Base-by-base conservation (phyloP, 2,888 invertebrate genomes). In the Scaptomyza caliginosa region DNA sequence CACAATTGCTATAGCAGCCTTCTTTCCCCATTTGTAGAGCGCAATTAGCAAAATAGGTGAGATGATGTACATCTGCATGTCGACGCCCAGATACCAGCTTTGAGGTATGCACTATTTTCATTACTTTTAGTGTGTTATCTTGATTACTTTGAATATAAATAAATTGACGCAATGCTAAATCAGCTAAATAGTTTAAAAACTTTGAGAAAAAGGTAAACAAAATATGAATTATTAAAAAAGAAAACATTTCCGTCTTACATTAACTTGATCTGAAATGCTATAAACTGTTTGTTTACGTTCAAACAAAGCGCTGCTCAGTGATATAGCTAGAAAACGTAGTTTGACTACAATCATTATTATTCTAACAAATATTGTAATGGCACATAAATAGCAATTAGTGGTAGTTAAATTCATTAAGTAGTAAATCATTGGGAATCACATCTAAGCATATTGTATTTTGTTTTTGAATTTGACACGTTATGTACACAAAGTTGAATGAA, bases 21-120 rank as follows among this genome's bases (percentile, higher is more conserved):
- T 82, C 34, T 66, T 81, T 17, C 88, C 82, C 89, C 89, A 89
- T 23, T 77, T 89, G 66, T 90, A 90, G 16, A 93, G 76, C 0
- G 92, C 90, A 34, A 92, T 90, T 17, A 93, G 81, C 3, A 93
- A 69, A 0, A 93, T 52, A 0, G 93, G 93, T 0, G 93, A 92
- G n/a, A 93, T 50, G 45, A 92, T 81, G 69, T 92, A 93, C 19
- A 93, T 83, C 79, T 93, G 93, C 88, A 92, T 93, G 50, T 93
- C 93, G 2, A 93, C 92, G 1, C 93, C 91, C 11, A 93, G 80
- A 67, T 93, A 93, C 93, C 93, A 93, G 1, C 92, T 90, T 66
- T 93, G 93, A 10, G 86, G 87, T 48, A 93, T 70, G 72, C 93
- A 93, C 91, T 26, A 10, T n/a, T n/a, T n/a, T n/a, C n/a, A n/a